phyloP scores from a whole-genome alignment of 2,888 invertebrate species.

The Metalampra italica region DNA sequence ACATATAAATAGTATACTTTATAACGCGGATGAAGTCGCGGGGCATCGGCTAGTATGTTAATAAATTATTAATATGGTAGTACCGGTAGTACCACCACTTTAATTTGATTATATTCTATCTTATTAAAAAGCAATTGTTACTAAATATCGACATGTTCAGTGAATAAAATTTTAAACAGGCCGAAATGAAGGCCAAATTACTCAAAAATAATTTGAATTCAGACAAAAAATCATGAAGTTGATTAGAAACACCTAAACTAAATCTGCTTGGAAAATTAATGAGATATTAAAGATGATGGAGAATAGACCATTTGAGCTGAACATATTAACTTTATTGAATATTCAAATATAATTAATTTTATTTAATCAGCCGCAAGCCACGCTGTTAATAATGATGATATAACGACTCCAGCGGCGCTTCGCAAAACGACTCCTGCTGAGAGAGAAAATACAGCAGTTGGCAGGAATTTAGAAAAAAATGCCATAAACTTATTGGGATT shows the following conservation, averaged over 20 bases:
- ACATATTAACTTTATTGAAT: neutral
- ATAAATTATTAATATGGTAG: too few relatives aligned
- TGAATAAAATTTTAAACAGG: too few relatives aligned
- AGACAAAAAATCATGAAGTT: too few relatives aligned
- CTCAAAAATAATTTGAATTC: neutral
- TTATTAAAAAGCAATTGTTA: too few relatives aligned
- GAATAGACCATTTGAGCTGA: neutral
- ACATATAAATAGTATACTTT: too few relatives aligned
- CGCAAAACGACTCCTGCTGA: conserved; percentile 4
- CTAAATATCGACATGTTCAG: too few relatives aligned
- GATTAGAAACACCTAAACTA: too few relatives aligned
- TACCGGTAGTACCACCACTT: too few relatives aligned
- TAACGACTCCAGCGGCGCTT: conserved; percentile 4
- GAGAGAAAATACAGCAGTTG: conserved; percentile 4
- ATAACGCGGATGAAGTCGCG: too few relatives aligned
- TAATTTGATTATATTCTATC: neutral
- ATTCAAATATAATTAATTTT: neutral
- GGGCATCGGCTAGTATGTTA: too few relatives aligned
- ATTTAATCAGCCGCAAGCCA: conserved; percentile 3
- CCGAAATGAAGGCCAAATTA: neutral
- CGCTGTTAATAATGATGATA: conserved; percentile 3
- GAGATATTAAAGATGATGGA: too few relatives aligned
- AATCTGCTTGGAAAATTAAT: too few relatives aligned
- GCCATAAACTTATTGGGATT: neutral
- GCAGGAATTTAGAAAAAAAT: neutral